Evolutionary conservation across 2,888 invertebrate genomes (phyloP), one percentile per base, ranked within the genome.

Genomic region (Hypomecis atomaria): DNA sequence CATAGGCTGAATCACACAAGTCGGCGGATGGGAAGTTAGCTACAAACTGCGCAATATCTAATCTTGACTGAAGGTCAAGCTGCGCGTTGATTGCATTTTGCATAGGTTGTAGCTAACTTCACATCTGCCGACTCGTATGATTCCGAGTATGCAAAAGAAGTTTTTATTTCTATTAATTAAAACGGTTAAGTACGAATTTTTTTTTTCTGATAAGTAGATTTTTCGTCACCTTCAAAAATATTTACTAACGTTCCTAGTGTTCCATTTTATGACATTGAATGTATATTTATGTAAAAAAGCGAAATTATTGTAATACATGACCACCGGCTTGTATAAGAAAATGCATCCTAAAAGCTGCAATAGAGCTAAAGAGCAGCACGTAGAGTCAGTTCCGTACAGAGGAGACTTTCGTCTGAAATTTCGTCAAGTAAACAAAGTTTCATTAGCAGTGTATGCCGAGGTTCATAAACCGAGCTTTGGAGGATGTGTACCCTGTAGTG

Each of bases 401-500:
- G 52, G 54, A 63, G 59, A 58, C 44, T 55, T 44, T 54, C 68
- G 64, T 57, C 48, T 57, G 64, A 61, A 65, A 70, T 66, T 65
- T 57, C 65, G 58, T 43, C 10, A 59, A 56, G 54, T 67, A 63
- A 71, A 69, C 65, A 73, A 73, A 72, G 70, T 71, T 64, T 71
- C 77, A 74, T 72, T 67, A 73, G 69, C 67, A 23, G 66, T 40
- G 57, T 61, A 55, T 63, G 61, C 59, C 54, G 70, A 55, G 66
- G 54, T 66, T 67, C 69, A 71, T 72, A 72, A 69, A 74, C 69
- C 69, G 66, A 65, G 62, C 70, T 71, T 66, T 65, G 59, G 70
- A 67, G 70, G 60, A 72, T 72, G 67, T 78, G 57, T 66, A 58
- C 47, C 44, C 13, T 63, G 62, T 59, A 65, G 49, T 59, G 40